Evolutionary conservation across 2,113 vertebrate species (phyloP), one percentile per base, ranked within the genome.

Genomic region (Jaculus jaculus): DNA sequence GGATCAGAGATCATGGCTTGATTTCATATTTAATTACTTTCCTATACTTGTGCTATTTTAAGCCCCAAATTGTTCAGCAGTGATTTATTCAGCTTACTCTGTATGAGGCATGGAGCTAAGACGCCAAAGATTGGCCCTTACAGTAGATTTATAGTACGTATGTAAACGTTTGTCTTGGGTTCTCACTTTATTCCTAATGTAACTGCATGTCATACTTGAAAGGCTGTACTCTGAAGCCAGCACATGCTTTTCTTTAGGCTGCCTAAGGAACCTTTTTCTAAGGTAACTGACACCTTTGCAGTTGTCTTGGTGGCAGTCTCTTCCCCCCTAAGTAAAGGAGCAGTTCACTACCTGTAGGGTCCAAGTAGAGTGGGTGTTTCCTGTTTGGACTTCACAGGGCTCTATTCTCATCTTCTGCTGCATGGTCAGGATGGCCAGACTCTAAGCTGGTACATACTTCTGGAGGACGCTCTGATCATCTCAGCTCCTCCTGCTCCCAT

Each of bases 221-320:
- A 72, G 94, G 80, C 84, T 37, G 65, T 80, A 69, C 78, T 91
- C 84, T 60, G 83, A 80, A 86, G 42, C 73, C 26, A 18, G 39
- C 60, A 63, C 26, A 54, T 7, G 54, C 30, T 30, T 84, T 91
- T 92, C 74, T 91, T 63, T 71, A 83, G n/a, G n/a, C 47, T 54
- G 9, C 18, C 74, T 30, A 21, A 65, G 68, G 84, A 84, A 73
- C 34, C 20, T 54, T 86, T 80, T 73, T 85, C 66, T 34, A 83
- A 69, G 68, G 24, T 92, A 34, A 83, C 60, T 79, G 34, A 71
- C 69, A 92, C 66, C 68, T 94, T 32, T 91, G 32, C 18, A 90
- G 72, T 83, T 81, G 54, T 5, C 68, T 84, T 26, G 3, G 3
- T 7, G 51, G n/a, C 23, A 32, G 20, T 30, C 5, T 71, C 15